phyloP scores from a whole-genome alignment of 2,113 vertebrate species.

The Falcunculus frontatus region DNA sequence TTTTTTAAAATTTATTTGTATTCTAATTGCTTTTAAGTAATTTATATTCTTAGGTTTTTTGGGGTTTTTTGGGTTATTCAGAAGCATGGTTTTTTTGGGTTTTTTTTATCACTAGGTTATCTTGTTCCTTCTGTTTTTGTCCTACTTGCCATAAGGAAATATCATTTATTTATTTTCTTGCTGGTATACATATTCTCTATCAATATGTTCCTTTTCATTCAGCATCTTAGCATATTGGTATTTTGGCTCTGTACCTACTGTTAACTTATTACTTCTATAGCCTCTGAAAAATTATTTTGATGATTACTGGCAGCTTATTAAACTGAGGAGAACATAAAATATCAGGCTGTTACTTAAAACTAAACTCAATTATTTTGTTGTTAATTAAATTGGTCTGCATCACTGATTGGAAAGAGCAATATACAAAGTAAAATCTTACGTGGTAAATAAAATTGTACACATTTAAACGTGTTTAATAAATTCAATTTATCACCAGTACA shows the following conservation, averaged over 20 bases:
- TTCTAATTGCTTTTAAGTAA: background rate
- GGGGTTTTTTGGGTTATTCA: background rate
- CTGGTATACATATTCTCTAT: background rate
- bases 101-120: background rate
- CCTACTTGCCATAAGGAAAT: background rate
- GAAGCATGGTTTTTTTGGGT: background rate
- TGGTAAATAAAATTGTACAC: conserved; percentile 9
- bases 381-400: conserved; percentile 17
- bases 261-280: background rate
- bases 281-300: conserved; percentile 1
- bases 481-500: background rate
- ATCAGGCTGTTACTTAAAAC: background rate
- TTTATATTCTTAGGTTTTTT: background rate
- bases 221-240: background rate
- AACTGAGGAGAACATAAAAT: background rate
- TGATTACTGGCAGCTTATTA: conserved; percentile 17
- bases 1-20: background rate
- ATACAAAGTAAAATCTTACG: background rate
- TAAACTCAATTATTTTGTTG: conserved; percentile 4
- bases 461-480: background rate
- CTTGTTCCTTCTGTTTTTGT: background rate
- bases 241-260: background rate
- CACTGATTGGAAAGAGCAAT: background rate
- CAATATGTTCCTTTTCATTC: conserved; percentile 33
- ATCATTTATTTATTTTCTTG: background rate